Conservation (phyloP, 2,113 vertebrate species). For the Trichomycterus rosablanca region DNA sequence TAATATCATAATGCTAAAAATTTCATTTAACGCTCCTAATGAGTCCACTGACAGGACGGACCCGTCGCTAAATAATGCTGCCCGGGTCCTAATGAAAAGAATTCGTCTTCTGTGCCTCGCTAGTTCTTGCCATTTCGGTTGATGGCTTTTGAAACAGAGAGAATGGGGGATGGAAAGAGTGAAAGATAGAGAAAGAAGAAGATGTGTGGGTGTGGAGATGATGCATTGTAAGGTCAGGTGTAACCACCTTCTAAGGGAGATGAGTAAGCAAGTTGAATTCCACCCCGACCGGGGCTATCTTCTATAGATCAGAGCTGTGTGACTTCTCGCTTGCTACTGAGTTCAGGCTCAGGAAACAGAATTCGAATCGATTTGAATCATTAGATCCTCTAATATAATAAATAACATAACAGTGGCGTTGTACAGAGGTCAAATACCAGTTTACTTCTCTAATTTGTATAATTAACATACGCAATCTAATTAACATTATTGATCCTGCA, state of each 20-base stretch:
- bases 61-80: conserved; percentile 88
- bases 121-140: conserved; percentile 66
- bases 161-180: conserved; percentile 17
- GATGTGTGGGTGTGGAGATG: conserved; percentile 12
- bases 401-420: too few species aligned
- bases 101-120: conserved; percentile 92
- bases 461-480: too few species aligned
- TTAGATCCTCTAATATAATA: too few species aligned
- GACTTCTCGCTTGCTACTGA: too few species aligned
- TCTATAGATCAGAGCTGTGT: neutral
- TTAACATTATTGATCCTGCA: too few species aligned
- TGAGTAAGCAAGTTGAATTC: conserved; percentile 18
- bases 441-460: too few species aligned
- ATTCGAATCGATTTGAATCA: too few species aligned
- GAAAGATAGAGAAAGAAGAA: conserved; percentile 20
- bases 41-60: conserved; percentile 81
- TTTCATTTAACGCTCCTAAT: conserved; percentile 95
- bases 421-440: too few species aligned
- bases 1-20: conserved; percentile 96
- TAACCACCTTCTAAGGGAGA: conserved; percentile 21
- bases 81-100: conserved; percentile 94
- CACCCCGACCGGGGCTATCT: neutral
- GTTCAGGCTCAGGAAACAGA: too few species aligned
- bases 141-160: conserved; percentile 28
- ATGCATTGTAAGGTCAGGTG: conserved; percentile 32